phyloP scores from a whole-genome alignment of 2,888 invertebrate genomes.

The Leucozona laternaria region DNA sequence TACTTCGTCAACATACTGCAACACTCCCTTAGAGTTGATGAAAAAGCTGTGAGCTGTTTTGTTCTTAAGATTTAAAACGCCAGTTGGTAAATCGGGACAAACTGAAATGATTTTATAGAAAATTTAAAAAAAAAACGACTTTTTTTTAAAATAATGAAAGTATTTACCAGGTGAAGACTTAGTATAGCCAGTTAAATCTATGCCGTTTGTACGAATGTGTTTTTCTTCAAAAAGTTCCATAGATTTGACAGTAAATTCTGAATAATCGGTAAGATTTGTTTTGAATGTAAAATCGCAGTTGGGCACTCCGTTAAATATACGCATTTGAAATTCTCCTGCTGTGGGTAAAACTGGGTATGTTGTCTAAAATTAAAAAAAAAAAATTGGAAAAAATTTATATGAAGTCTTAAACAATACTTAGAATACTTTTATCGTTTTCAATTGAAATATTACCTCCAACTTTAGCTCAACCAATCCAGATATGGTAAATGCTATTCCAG shows the following conservation, averaged over 20 bases:
- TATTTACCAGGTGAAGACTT: slow-evolving; percentile 74
- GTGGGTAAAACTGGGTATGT: slow-evolving; percentile 88
- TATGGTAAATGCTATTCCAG: slow-evolving; percentile 92
- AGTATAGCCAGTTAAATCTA: slow-evolving; percentile 65
- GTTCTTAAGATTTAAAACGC: slow-evolving; percentile 67
- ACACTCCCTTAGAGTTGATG: slow-evolving; percentile 73
- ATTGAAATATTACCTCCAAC: slow-evolving; percentile 86
- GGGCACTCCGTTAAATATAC: slow-evolving; percentile 88
- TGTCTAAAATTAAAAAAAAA: slow-evolving; percentile 83
- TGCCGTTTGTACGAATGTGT: slow-evolving; percentile 64
- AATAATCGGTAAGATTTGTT: slow-evolving; percentile 75
- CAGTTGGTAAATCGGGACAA: slow-evolving; percentile 70
- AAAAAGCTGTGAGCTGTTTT: slow-evolving; percentile 79
- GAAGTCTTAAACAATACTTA: too few relatives aligned
- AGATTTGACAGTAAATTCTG: slow-evolving; percentile 76
- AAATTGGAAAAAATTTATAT: too few relatives aligned
- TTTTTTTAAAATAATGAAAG: not conserved
- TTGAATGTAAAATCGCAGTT: slow-evolving; percentile 83
- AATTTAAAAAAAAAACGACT: not conserved
- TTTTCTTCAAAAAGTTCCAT: slow-evolving; percentile 77
- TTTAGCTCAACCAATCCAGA: slow-evolving; percentile 93
- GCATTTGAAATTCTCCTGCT: slow-evolving; percentile 86
- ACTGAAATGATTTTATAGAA: not conserved
- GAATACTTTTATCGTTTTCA: too few relatives aligned
- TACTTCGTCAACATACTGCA: slow-evolving; percentile 78